phyloP scores from a whole-genome alignment of 2,113 vertebrate genomes.

The Sisor rabdophorus region DNA sequence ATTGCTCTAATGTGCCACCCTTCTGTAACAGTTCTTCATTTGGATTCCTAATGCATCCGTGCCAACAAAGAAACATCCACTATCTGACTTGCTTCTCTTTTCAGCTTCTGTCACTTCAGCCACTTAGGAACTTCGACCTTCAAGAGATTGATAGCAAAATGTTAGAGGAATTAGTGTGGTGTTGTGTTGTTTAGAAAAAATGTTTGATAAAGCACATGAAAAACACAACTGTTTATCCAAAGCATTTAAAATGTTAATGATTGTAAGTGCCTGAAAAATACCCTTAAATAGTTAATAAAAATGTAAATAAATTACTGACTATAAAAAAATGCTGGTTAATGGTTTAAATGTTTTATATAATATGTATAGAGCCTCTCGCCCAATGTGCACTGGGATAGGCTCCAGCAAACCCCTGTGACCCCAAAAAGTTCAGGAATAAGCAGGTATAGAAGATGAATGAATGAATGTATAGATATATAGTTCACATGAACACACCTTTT shows the following conservation, averaged over 20 bases:
- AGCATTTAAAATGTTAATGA: not conserved
- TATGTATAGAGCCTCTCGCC: too few species aligned
- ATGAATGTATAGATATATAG: too few species aligned
- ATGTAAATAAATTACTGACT: not conserved
- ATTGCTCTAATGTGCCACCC: not conserved
- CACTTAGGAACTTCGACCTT: constrained; percentile 77
- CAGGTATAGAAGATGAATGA: too few species aligned
- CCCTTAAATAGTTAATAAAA: not conserved
- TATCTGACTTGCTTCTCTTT: not conserved
- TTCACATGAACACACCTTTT: too few species aligned
- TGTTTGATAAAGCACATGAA: not conserved
- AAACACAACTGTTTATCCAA: constrained; percentile 4
- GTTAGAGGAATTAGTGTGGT: not conserved
- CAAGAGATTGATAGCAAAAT: constrained; percentile 15
- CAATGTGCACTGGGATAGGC: too few species aligned
- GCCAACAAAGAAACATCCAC: not conserved
- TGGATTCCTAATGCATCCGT: not conserved
- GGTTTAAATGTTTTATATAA: too few species aligned
- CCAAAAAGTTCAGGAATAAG: too few species aligned
- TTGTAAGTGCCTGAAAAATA: not conserved
- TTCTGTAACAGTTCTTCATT: not conserved
- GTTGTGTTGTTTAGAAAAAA: not conserved
- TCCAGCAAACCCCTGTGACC: too few species aligned
- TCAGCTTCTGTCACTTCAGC: constrained; percentile 57
- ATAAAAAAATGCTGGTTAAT: not conserved